phyloP scores from a whole-genome alignment of 2,113 vertebrate species.

The Cyanoderma ruficeps region DNA sequence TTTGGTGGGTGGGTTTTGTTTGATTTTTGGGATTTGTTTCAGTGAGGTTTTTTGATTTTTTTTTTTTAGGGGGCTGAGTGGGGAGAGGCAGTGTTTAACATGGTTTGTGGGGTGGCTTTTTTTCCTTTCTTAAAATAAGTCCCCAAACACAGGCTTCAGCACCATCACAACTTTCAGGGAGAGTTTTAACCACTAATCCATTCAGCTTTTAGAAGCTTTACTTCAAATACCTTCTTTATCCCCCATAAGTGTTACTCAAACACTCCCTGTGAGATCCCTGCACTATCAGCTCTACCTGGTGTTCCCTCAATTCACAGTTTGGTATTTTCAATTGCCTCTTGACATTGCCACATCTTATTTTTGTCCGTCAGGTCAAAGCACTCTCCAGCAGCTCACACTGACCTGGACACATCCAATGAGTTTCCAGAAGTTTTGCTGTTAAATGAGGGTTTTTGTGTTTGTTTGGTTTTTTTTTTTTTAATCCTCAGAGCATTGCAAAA shows the following conservation, averaged over 20 bases:
- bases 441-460: background rate
- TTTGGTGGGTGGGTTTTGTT: background rate
- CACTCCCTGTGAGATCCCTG: background rate
- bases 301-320: background rate
- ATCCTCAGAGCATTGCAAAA: background rate
- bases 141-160: background rate
- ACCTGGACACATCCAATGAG: background rate
- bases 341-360: background rate
- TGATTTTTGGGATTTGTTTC: background rate
- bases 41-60: background rate
- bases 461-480: background rate
- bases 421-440: background rate
- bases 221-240: background rate
- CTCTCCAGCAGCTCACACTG: background rate
- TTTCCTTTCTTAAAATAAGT: background rate
- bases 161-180: background rate
- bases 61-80: background rate
- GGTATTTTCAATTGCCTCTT: background rate
- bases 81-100: background rate
- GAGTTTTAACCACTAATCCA: background rate
- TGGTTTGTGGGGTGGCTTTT: background rate
- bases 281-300: background rate
- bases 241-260: background rate
- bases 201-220: background rate
- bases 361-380: background rate